A percentile compares a stretch with the other conserved stretches of the same genome.
These are phyloP conservation scores for Rotaria macrura DNA, from an alignment of 2,888 invertebrate genomes.

Conservation along the genomic window DNA sequence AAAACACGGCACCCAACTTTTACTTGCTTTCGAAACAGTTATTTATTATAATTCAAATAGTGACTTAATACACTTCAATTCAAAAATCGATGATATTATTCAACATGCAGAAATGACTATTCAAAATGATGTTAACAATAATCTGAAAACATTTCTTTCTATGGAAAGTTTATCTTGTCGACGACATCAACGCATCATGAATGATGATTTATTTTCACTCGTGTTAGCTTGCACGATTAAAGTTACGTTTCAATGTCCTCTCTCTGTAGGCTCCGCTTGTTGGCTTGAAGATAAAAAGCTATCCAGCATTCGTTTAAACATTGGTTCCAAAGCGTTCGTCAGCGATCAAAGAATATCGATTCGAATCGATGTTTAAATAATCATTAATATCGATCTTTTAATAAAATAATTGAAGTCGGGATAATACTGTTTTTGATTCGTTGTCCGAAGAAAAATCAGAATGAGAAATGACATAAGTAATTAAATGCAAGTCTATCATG, in stretches of 20 bases:
- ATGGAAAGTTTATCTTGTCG: not conserved
- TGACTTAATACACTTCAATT: not conserved
- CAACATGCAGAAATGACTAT: not conserved
- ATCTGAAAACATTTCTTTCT: not conserved
- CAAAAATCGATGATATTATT: not conserved
- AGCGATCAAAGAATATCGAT: not conserved
- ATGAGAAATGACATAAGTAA: too few species aligned
- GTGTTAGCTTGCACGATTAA: not conserved
- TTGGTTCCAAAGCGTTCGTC: not conserved
- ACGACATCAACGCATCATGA: not conserved
- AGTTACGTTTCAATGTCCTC: not conserved
- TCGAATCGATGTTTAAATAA: not conserved
- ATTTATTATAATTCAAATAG: not conserved
- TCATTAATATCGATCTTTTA: not conserved
- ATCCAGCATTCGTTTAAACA: not conserved
- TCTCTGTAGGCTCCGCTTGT: not conserved
- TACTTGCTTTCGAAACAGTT: not conserved
- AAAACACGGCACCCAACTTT: not conserved
- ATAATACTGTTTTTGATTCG: too few species aligned
- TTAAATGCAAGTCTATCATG: too few species aligned
- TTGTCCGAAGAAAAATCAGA: too few species aligned
- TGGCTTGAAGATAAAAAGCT: not conserved
- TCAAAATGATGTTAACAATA: not conserved
- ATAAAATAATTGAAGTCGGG: not conserved
- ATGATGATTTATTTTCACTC: not conserved